A percentile compares a stretch with the other conserved stretches of the same genome.
Evolutionary conservation across 2,113 vertebrate genomes (phyloP).

Genomic region (Climacteris rufus): DNA sequence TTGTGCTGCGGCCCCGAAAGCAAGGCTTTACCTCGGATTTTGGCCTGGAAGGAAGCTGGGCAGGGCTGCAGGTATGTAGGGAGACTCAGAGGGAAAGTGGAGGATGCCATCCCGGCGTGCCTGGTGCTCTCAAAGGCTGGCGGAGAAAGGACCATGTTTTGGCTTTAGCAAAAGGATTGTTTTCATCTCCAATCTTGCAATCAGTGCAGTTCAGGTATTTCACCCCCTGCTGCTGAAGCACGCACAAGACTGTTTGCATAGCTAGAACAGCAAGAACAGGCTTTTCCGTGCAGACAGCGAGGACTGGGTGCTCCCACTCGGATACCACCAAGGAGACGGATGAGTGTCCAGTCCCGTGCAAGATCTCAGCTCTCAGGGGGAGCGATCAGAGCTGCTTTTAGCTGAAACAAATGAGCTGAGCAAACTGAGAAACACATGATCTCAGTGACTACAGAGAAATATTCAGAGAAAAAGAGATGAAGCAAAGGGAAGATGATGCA

Average conservation of each 20-base stretch:
- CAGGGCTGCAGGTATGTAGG: not conserved
- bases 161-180: not conserved
- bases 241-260: fast-evolving
- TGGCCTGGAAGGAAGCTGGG: not conserved
- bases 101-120: not conserved
- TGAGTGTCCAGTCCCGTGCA: fast-evolving
- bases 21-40: not conserved
- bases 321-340: not conserved
- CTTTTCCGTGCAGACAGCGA: fast-evolving
- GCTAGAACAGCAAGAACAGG: not conserved
- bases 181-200: not conserved
- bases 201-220: not conserved
- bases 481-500: not conserved
- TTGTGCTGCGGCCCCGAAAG: not conserved
- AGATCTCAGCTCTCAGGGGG: not conserved
- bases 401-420: not conserved
- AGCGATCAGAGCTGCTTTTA: not conserved
- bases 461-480: not conserved
- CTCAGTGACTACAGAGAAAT: not conserved
- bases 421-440: fast-evolving
- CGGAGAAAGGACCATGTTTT: not conserved
- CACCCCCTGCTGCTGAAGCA: not conserved
- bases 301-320: not conserved
- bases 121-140: not conserved
- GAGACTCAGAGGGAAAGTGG: not conserved